phyloP scores from a whole-genome alignment of 2,797 vertebrate species.

The Enteromius unitaeniatus region DNA sequence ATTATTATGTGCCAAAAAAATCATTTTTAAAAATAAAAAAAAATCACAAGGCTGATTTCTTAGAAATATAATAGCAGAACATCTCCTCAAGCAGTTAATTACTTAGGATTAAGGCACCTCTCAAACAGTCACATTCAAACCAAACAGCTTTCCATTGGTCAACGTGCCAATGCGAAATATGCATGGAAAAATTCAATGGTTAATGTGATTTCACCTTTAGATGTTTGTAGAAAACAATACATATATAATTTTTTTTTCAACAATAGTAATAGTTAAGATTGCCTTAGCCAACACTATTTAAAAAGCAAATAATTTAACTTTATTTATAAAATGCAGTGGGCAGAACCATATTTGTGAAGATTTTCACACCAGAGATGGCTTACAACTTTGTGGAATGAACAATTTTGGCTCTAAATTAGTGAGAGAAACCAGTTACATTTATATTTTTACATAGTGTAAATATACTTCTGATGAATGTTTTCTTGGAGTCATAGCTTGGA shows the following conservation, averaged over 20 bases:
- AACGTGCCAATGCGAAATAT: not conserved
- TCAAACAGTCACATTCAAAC: constrained; percentile 1
- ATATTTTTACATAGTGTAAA: not conserved
- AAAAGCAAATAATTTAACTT: not conserved
- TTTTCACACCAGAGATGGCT: not conserved
- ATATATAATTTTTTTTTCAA: not conserved
- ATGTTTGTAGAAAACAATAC: not conserved
- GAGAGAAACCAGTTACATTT: not conserved
- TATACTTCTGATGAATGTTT: constrained; percentile 9
- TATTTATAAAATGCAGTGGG: not conserved
- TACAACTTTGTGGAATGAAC: not conserved
- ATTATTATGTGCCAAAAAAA: not conserved
- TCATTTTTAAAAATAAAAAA: too few relatives aligned
- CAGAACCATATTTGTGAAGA: not conserved
- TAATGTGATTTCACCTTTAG: not conserved
- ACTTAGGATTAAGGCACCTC: not conserved
- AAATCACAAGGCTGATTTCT: not conserved
- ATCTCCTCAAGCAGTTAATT: not conserved
- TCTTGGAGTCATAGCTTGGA: constrained; percentile 1
- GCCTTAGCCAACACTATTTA: not conserved
- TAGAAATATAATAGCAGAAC: not conserved
- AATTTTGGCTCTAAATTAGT: not conserved
- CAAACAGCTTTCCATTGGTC: not conserved
- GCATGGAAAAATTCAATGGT: not conserved
- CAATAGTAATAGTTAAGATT: not conserved